phyloP scores from a whole-genome alignment of 2,888 invertebrate genomes.

The Formica aserva region DNA sequence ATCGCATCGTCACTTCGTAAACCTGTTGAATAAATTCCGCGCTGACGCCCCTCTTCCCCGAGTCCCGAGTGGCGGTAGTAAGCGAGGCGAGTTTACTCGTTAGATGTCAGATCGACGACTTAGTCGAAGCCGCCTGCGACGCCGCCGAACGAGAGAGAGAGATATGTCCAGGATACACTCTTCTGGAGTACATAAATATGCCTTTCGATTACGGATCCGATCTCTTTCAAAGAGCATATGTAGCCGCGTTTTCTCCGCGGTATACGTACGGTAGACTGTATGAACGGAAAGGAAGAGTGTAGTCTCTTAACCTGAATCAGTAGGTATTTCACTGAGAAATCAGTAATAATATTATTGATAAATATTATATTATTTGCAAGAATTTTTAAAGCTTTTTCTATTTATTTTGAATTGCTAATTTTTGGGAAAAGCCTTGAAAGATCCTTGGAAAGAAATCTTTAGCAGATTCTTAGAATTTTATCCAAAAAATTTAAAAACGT shows the following conservation, averaged over 20 bases:
- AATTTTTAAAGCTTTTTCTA: neutral
- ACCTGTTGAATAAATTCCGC: constrained; percentile 81
- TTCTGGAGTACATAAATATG: constrained; percentile 28
- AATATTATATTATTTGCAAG: neutral
- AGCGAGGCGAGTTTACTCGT: constrained; percentile 61
- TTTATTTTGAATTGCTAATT: neutral
- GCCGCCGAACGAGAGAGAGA: constrained; percentile 12
- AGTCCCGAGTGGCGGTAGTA: constrained; percentile 38
- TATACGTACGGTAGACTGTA: neutral
- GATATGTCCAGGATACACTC: neutral
- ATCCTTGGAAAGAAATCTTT: no score
- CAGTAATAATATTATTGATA: neutral
- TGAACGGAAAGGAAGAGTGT: neutral
- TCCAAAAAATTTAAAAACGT: neutral
- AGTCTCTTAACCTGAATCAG: neutral
- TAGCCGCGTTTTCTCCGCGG: neutral
- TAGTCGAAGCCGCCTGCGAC: constrained; percentile 43
- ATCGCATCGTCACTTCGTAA: constrained; percentile 85
- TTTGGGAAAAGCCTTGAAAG: neutral
- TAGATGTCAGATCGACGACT: constrained; percentile 54
- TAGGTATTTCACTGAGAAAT: neutral
- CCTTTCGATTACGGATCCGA: constrained; percentile 2
- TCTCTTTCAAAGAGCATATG: constrained; percentile 7
- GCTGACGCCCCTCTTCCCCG: constrained; percentile 61
- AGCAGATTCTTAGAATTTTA: neutral